phyloP scores from a whole-genome alignment of 2,797 vertebrate genomes.

The Poeciliopsis infans region DNA sequence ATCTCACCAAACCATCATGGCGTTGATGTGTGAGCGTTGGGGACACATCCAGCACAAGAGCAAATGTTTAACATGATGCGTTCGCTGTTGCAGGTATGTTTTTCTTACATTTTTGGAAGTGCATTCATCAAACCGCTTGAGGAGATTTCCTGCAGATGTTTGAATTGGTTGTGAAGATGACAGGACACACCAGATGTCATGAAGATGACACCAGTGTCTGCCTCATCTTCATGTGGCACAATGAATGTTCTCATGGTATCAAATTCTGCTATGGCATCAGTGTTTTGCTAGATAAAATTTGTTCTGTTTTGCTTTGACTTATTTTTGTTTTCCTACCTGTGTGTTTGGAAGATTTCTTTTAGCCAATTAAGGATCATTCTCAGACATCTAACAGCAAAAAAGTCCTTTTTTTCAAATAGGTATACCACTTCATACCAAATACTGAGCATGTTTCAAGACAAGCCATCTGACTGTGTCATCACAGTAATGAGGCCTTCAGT shows the following conservation, averaged over 20 bases:
- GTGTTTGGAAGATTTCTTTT: not conserved
- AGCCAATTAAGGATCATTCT: not conserved
- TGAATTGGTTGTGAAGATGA: too few species aligned
- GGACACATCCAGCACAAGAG: not conserved
- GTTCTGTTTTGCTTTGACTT: not conserved
- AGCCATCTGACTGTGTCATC: not conserved
- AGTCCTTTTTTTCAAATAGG: not conserved
- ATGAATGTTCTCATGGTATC: too few species aligned
- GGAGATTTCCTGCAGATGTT: not conserved
- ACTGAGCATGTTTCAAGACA: not conserved
- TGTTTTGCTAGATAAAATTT: not conserved
- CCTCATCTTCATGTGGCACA: too few species aligned
- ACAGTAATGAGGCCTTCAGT: slow-evolving; percentile 1
- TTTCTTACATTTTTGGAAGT: too few species aligned
- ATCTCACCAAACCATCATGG: not conserved
- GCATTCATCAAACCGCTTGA: not conserved
- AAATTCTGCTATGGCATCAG: not conserved
- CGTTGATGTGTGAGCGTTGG: too few species aligned
- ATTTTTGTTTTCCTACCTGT: not conserved
- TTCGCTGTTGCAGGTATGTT: not conserved
- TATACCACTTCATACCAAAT: not conserved
- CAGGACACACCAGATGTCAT: too few species aligned
- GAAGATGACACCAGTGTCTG: too few species aligned
- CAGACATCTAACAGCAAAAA: not conserved
- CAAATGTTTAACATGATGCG: not conserved